Percentiles rank a stretch among this genome's conserved stretches.
Evolutionary conservation across 2,113 vertebrate genomes (phyloP).

Genomic region (Eulacestoma nigropectus): DNA sequence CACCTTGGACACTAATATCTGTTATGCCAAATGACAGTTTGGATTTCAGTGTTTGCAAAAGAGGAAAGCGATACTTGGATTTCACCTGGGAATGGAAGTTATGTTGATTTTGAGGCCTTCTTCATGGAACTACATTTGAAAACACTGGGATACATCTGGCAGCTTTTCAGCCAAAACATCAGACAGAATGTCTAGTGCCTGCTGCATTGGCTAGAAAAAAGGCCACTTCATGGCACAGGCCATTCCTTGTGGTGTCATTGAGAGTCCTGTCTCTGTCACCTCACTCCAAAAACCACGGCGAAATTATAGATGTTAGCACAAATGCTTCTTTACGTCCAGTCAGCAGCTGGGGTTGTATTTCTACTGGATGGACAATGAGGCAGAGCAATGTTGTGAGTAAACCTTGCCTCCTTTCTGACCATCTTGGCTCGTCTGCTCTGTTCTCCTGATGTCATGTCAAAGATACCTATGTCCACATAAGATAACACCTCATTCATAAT

Average conservation of each 20-base stretch:
- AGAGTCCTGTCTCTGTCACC: background rate
- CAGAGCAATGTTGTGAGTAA: background rate
- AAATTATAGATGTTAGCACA: background rate
- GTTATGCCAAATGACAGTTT: background rate
- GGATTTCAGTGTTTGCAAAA: background rate
- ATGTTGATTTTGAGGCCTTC: background rate
- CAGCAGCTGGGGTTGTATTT: background rate
- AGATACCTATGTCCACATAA: background rate
- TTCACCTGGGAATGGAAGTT: background rate
- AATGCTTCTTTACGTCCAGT: accelerated
- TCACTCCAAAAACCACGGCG: background rate
- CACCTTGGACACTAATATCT: background rate
- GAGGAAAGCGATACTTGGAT: background rate
- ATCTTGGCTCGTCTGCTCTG: background rate
- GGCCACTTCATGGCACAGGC: background rate
- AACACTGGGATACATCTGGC: background rate
- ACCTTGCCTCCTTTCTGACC: background rate
- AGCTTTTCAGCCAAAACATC: background rate
- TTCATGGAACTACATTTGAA: background rate
- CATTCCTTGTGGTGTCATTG: accelerated
- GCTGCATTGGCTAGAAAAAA: background rate
- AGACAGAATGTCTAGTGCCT: background rate
- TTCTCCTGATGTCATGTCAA: background rate
- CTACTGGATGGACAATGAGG: background rate
- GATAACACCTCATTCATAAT: background rate